Evolutionary conservation across 1,140 invertebrate species (phyloP), one percentile per base, ranked within the genome.

Genomic region (Rhagoletis pomonella): DNA sequence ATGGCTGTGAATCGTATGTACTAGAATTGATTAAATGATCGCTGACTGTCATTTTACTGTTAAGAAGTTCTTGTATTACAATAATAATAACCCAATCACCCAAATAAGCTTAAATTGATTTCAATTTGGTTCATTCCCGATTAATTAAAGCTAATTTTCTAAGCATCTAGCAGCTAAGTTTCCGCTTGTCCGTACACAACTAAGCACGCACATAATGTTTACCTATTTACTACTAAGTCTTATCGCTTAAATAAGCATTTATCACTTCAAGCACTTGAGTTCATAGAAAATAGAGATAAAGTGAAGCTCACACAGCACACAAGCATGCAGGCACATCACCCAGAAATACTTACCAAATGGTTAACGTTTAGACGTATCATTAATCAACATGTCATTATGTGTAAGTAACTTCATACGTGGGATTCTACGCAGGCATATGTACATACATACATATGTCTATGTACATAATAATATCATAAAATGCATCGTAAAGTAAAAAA

Each of bases 241-340:
- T 10, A 73, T 44, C 67, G 42, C 67, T 73, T 47, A 73, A 44
- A 73, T 73, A 73, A 17, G 42, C 42, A 73, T 73, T 73, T 73
- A 73, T 73, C 39, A 73, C 67, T 73, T 17, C 12, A 42, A 73
- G 42, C 67, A 73, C 67, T 73, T 73, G 39, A 73, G 39, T 44
- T 73, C 39, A 47, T 44, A 73, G 39, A 44, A 47, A 73, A 73
- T 73, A 73, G 42, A 73, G 17, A 73, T 73, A 73, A 14, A 73
- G 42, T 73, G 67, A 44, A 47, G 6, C 39, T 42, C 42, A 73
- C 44, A 73, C 29, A 42, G 29, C 64, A 2, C 39, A 19, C 12
- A 59, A 7, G 29, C 65, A 29, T 42, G 42, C 42, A 19, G 42
- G 58, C 58, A 59, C 58, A 59, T 59, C 58, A 59, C 12, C 65